Base-by-base conservation (phyloP, 2,113 vertebrate species). In the Notothenia coriiceps region DNA sequence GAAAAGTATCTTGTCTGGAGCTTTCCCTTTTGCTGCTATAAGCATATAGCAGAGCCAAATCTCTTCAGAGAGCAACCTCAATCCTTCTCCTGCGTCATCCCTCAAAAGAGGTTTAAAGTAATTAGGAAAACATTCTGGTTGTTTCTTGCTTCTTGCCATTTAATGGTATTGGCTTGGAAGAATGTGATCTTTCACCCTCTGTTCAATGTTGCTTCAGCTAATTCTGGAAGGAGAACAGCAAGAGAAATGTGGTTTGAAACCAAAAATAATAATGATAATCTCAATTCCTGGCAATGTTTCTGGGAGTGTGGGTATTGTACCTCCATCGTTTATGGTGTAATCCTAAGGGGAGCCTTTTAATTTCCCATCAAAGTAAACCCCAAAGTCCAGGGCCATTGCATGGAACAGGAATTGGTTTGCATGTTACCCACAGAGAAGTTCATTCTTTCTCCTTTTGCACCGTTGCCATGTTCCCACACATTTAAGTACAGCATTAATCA, bases 111-210 rank as follows among this genome's bases (percentile, higher is more conserved):
- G 73, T 82, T 89, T 77, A 73, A 79, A 57, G 86, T 80, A 72
- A 87, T 91, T 87, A 86, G 89, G 88, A 91, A 90, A 89, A 76
- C 43, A 86, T 87, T 61, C 29, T 65, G 66, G 65, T 87, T 63
- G 75, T 68, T 67, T 85, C 59, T 50, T 65, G 72, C 86, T 88
- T 79, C 71, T 77, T 85, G 76, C 79, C 73, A 60, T 68, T 61
- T 77, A 86, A 80, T 63, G 18, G 25, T 69, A 79, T 52, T 83
- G 83, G 85, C 76, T 77, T 69, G 60, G 69, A 80, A 72, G 63
- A 74, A 83, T 74, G 50, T 70, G 67, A 88, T 71, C 81, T 73
- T 87, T 80, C 25, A 66, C 72, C 80, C 85, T 80, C 66, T 65
- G 60, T 65, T 70, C 64, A 52, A 25, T 62, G 70, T 63, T 86